A percentile compares a stretch with the other conserved stretches of the same genome.
Conservation (phyloP, 2,113 vertebrate species). For the Petromus typicus region DNA sequence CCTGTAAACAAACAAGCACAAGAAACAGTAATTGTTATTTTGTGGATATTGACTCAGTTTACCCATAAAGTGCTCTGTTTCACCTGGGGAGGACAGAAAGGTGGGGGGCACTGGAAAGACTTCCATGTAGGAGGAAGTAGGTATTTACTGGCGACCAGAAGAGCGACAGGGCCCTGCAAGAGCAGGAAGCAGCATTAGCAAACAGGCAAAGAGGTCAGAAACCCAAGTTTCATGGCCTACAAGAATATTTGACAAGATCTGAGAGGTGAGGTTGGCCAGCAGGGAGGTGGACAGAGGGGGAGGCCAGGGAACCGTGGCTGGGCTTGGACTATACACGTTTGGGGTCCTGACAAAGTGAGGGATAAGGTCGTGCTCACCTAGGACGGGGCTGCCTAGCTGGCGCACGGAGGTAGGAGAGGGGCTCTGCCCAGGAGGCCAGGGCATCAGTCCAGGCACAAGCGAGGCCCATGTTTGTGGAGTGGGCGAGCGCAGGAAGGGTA, state of each 20-base stretch:
- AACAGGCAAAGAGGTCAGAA: not conserved
- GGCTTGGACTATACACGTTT: not conserved
- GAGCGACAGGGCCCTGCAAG: not conserved
- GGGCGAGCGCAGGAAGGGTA: not conserved
- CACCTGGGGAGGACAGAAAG: not conserved
- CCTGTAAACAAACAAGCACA: slow-evolving; percentile 21
- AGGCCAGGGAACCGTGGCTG: not conserved
- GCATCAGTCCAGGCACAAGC: not conserved
- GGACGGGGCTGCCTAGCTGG: not conserved
- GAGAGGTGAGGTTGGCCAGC: not conserved
- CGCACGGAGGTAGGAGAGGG: not conserved
- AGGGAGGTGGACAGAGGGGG: not conserved
- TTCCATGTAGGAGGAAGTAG: not conserved
- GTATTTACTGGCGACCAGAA: rapidly evolving
- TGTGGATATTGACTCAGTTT: not conserved
- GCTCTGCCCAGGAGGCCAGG: not conserved
- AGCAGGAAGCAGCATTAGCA: not conserved
- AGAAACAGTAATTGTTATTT: not conserved
- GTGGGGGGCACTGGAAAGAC: not conserved
- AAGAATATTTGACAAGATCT: not conserved
- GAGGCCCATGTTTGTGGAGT: not conserved
- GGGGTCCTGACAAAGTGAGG: not conserved
- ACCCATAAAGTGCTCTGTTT: not conserved
- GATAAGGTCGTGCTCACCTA: not conserved
- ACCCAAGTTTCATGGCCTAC: not conserved